Evolutionary conservation across 2,888 invertebrate genomes (phyloP).

Genomic region (Oxycera nigricornis): DNA sequence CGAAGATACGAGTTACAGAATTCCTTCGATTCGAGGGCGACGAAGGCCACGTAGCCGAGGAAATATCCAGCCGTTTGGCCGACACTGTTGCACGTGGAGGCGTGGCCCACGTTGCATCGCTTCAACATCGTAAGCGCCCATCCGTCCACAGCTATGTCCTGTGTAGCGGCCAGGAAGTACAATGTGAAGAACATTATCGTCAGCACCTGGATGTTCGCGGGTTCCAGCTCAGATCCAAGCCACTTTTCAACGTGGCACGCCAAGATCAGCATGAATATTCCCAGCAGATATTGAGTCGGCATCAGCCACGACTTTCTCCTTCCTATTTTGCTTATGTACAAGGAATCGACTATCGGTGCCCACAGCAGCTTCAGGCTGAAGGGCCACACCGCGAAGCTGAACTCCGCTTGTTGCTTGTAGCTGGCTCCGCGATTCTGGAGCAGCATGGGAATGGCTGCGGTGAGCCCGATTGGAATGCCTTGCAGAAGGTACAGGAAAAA

Average conservation of each 20-base stretch:
- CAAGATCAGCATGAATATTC: slow-evolving; percentile 86
- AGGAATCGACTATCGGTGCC: slow-evolving; percentile 97
- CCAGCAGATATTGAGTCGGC: slow-evolving; percentile 91
- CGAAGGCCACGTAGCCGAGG: slow-evolving; percentile 93
- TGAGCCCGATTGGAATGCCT: slow-evolving; percentile 94
- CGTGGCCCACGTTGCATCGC: slow-evolving; percentile 96
- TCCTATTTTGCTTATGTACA: slow-evolving; percentile 85
- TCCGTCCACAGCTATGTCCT: slow-evolving; percentile 99
- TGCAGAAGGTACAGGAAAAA: slow-evolving; percentile 93
- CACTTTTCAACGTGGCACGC: slow-evolving; percentile 78
- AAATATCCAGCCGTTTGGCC: slow-evolving; percentile 99
- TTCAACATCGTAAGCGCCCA: slow-evolving; percentile 99
- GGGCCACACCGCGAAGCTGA: slow-evolving; percentile 95
- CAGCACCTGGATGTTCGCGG: slow-evolving; percentile 77
- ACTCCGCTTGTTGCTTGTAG: slow-evolving; percentile 93
- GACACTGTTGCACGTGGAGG: slow-evolving; percentile 98
- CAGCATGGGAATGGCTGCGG: slow-evolving; percentile 94
- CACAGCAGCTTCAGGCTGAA: slow-evolving; percentile 92
- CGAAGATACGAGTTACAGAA: slow-evolving; percentile 95
- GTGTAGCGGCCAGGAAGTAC: slow-evolving; percentile 97
- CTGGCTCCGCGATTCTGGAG: slow-evolving; percentile 90
- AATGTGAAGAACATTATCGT: slow-evolving; percentile 88
- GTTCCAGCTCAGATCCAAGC: slow-evolving; percentile 70
- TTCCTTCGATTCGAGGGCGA: slow-evolving; percentile 93
- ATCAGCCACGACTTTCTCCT: slow-evolving; percentile 95